Percentiles rank a stretch among this genome's conserved stretches.
These are phyloP conservation scores for Oxystoma pomonae DNA, from an alignment of 2,888 invertebrate genomes.

Conservation along the genomic window DNA sequence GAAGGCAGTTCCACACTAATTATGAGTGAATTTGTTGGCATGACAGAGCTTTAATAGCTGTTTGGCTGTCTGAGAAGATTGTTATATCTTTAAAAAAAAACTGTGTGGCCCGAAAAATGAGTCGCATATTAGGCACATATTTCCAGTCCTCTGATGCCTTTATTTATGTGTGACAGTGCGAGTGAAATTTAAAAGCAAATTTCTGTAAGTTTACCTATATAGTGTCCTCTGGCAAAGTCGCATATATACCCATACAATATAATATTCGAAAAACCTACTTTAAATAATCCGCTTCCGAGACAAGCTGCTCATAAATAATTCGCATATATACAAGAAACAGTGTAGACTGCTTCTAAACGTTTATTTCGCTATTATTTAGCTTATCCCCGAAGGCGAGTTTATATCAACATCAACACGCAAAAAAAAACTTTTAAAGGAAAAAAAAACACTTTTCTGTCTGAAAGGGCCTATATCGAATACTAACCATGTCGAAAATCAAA, in stretches of 20 bases:
- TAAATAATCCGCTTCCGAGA: not conserved
- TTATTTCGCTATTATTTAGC: not conserved
- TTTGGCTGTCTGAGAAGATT: too few relatives aligned
- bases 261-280: not conserved
- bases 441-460: not conserved
- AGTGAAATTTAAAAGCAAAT: not conserved
- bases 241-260: not conserved
- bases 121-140: too few relatives aligned
- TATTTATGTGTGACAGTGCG: not conserved
- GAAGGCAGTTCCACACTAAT: too few relatives aligned
- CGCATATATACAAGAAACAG: not conserved
- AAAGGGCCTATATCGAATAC: not conserved
- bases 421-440: not conserved
- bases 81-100: too few relatives aligned
- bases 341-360: not conserved
- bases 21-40: too few relatives aligned
- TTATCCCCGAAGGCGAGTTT: not conserved
- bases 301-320: not conserved
- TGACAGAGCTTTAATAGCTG: too few relatives aligned
- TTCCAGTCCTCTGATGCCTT: too few relatives aligned
- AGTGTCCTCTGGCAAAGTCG: not conserved
- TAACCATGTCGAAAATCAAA: constrained; percentile 32
- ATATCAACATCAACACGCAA: not conserved
- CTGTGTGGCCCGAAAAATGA: too few relatives aligned
- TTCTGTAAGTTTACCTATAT: not conserved